Evolutionary conservation across 2,888 invertebrate genomes (phyloP).

Genomic region (Mythimna ferrago): DNA sequence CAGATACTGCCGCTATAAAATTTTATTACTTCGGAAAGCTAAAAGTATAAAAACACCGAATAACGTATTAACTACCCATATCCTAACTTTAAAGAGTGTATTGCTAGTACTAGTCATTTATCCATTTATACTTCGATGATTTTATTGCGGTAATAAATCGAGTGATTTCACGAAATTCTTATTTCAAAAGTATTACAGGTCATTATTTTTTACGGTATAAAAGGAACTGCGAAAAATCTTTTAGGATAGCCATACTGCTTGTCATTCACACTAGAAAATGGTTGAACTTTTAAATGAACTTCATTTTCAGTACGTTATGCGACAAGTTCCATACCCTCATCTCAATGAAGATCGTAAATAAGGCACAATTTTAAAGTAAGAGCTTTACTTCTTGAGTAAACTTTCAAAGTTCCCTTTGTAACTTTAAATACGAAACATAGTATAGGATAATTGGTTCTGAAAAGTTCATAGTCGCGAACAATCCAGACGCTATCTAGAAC

Average conservation of each 20-base stretch:
- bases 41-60: slow-evolving; percentile 39
- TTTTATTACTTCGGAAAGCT: slow-evolving; percentile 44
- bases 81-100: slow-evolving; percentile 33
- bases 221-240: background rate
- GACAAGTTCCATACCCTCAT: slow-evolving; percentile 20
- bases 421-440: slow-evolving; percentile 44
- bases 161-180: background rate
- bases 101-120: slow-evolving; percentile 1
- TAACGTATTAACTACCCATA: slow-evolving; percentile 23
- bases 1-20: slow-evolving; percentile 42
- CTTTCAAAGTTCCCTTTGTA: slow-evolving; percentile 33
- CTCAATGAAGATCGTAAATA: slow-evolving; percentile 32
- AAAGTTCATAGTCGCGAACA: slow-evolving; percentile 60
- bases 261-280: slow-evolving; percentile 31
- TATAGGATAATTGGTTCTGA: slow-evolving; percentile 59
- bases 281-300: slow-evolving; percentile 41
- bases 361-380: slow-evolving; percentile 18
- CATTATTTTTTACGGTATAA: background rate
- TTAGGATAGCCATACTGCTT: background rate
- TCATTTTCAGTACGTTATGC: background rate
- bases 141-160: slow-evolving; percentile 16
- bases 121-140: slow-evolving; percentile 14
- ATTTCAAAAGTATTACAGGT: background rate
- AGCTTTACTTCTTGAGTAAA: slow-evolving; percentile 29
- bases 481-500: slow-evolving; percentile 59